phyloP scores from a whole-genome alignment of 2,797 vertebrate genomes.

The Microctenopoma lineatum region DNA sequence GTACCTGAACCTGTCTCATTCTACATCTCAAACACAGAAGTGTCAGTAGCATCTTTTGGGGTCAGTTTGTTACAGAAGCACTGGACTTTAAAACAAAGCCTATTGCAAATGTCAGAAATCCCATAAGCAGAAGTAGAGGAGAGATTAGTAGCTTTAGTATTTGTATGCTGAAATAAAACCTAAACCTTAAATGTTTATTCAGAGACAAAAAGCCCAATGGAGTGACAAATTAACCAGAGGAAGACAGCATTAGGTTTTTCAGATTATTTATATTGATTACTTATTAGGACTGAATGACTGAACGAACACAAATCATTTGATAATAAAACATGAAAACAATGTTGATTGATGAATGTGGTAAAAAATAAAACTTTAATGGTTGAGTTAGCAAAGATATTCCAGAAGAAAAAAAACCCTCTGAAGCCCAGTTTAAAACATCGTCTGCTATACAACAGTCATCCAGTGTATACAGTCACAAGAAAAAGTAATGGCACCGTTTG shows the following conservation, averaged over 20 bases:
- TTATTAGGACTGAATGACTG: conserved; percentile 26
- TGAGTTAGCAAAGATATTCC: conserved; percentile 50
- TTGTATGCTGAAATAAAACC: conserved; percentile 45
- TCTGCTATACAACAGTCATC: conserved; percentile 44
- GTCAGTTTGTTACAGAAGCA: conserved; percentile 41
- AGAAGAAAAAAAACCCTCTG: conserved; percentile 3
- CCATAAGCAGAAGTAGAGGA: conserved; percentile 19
- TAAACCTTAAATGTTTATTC: conserved; percentile 28
- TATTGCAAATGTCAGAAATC: conserved; percentile 46
- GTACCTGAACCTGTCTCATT: conserved; percentile 82
- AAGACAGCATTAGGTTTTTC: conserved; percentile 40
- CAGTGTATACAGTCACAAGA: conserved; percentile 17
- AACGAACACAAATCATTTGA: conserved; percentile 31
- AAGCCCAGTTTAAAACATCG: conserved; percentile 28
- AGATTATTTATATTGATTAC: conserved; percentile 34
- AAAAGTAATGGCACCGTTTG: no score
- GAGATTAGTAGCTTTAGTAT: conserved; percentile 65
- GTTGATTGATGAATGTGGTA: conserved; percentile 28
- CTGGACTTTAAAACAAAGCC: conserved; percentile 54
- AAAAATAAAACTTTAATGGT: conserved; percentile 36
- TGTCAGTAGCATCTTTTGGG: conserved; percentile 64
- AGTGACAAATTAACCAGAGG: conserved; percentile 64
- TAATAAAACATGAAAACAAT: neutral
- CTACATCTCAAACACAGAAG: conserved; percentile 86
- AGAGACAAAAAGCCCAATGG: conserved; percentile 46